These are phyloP conservation scores for Barypeithes pellucidus DNA, from an alignment of 2,888 invertebrate species.

Conservation along the genomic window DNA sequence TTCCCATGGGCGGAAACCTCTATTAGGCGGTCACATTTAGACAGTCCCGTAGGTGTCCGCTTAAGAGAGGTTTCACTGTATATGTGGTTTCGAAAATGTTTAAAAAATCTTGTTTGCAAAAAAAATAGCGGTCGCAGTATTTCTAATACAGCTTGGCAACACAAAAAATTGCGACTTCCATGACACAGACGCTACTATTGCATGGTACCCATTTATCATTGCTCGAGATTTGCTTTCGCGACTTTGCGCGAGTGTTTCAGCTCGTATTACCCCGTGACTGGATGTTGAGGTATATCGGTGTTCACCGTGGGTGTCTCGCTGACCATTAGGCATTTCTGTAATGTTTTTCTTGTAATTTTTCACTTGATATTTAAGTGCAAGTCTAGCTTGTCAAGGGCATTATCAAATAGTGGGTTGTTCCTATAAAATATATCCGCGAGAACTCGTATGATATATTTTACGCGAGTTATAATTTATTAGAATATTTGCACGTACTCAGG, in stretches of 20 bases:
- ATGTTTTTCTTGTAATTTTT: constrained; percentile 49
- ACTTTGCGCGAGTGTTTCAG: constrained; percentile 45
- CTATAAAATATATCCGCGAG: constrained; percentile 6
- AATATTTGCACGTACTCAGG: not conserved
- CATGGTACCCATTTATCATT: constrained; percentile 56
- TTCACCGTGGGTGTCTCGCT: constrained; percentile 53
- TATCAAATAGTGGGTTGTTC: constrained; percentile 21
- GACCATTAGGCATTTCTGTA: constrained; percentile 54
- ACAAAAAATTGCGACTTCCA: too few species aligned
- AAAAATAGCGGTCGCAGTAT: too few species aligned
- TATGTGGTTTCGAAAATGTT: too few species aligned
- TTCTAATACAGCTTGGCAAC: too few species aligned
- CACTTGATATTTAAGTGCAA: constrained; percentile 44
- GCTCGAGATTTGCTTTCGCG: constrained; percentile 39
- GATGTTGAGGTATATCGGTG: constrained; percentile 47
- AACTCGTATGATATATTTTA: constrained; percentile 19
- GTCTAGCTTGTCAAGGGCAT: constrained; percentile 31
- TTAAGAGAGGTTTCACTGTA: too few species aligned
- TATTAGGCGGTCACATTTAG: too few species aligned
- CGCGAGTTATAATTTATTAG: not conserved
- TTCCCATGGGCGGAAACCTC: too few species aligned
- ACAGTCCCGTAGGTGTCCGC: too few species aligned
- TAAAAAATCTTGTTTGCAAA: too few species aligned
- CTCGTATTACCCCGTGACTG: constrained; percentile 53
- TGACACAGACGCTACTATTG: too few species aligned